Evolutionary conservation across 2,113 vertebrate species (phyloP), one percentile per base, ranked within the genome.

Genomic region (Sceloporus undulatus): DNA sequence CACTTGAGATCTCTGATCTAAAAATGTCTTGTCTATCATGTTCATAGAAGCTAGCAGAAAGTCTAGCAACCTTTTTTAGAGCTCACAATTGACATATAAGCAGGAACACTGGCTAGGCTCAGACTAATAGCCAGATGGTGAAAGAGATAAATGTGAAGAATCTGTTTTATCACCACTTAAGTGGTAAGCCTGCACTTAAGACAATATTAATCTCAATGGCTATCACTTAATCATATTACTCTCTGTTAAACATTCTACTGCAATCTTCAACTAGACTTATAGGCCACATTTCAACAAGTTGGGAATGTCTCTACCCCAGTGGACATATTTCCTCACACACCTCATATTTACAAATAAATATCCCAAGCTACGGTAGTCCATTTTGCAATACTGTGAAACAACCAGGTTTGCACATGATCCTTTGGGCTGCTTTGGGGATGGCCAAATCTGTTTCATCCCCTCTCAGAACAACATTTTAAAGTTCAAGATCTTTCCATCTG

Each of bases 71-170:
- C 16, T 85, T 54, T 79, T 40, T 81, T 25, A 62, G 70, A 86
- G 25, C 59, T 3, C 18, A 78, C 59, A 75, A 0, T 0, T 59
- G 65, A 70, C 81, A 54, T 71, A 84, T 3, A 65, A 7, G 42
- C 13, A n/a, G 34, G 29, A 34, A 11, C 5, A 18, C n/a, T 48
- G 42, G 23, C 65, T 29, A 2, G 48, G 27, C 27, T 66, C 42
- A 79, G 40, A 52, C 34, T 84, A 65, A 80, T 89, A 65, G 66
- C 10, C n/a, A 65, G 42, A 62, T 38, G 56, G 29, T 73, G 0
- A 0, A 76, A 85, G 65, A 80, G 54, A 25, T 23, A 3, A 74
- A 54, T 4, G 73, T 42, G 70, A 79, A 66, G 2, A 1, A 27
- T 10, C 13, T 59, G 19, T 54, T 54, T 83, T 82, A 34, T 65